A percentile compares a stretch with the other conserved stretches of the same genome.
Evolutionary conservation across 2,113 vertebrate species (phyloP).

Genomic region (Pluvianellus socialis): DNA sequence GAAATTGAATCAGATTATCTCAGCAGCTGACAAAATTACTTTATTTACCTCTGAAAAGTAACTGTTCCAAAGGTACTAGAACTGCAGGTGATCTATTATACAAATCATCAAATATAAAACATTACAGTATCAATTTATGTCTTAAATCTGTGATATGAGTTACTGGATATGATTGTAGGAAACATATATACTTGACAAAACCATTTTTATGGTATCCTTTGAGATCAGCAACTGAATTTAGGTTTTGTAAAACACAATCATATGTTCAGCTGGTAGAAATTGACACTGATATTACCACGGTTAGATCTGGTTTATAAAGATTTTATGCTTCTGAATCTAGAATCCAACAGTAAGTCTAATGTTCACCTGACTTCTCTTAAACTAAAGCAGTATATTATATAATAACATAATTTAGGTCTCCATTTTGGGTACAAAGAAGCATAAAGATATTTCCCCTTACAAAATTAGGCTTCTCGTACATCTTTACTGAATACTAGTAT

Average conservation of each 20-base stretch:
- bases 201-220: neutral
- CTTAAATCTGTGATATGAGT: neutral
- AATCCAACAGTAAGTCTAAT: neutral
- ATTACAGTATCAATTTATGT: neutral
- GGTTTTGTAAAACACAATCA: neutral
- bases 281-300: neutral
- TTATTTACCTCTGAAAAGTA: neutral
- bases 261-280: neutral
- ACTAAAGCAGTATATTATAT: neutral
- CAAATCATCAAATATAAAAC: neutral
- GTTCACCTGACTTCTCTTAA: neutral
- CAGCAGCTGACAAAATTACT: neutral
- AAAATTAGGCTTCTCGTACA: neutral
- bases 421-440: neutral
- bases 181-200: neutral
- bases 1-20: neutral
- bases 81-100: neutral
- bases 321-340: neutral
- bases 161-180: neutral
- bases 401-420: neutral
- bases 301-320: neutral
- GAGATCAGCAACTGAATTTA: neutral
- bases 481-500: neutral
- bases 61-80: neutral
- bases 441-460: neutral